Conservation (phyloP, 2,888 invertebrate genomes). For the Synanthedon formicaeformis region DNA sequence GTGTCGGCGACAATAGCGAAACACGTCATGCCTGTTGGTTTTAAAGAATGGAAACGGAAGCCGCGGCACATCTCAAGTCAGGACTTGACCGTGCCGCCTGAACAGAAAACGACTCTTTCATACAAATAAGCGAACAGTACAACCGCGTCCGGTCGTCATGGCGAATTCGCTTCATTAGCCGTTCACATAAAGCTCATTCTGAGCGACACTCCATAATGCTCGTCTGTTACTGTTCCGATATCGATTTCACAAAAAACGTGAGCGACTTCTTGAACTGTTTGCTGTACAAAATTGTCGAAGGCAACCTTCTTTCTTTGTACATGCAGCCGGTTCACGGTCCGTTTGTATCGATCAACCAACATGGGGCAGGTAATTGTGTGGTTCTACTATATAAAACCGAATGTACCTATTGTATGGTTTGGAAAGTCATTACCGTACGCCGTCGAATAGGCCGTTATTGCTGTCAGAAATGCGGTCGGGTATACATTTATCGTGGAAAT, state of each 20-base stretch:
- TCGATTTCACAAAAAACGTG: conserved; percentile 25
- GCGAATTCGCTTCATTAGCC: not conserved
- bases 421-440: conserved; percentile 32
- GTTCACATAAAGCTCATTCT: conserved; percentile 2
- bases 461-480: conserved; percentile 21
- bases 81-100: not conserved
- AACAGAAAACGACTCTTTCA: not conserved
- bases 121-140: not conserved
- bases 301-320: conserved; percentile 28
- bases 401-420: conserved; percentile 24
- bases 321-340: conserved; percentile 16
- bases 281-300: conserved; percentile 24
- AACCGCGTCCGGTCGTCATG: not conserved
- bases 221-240: conserved; percentile 26
- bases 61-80: conserved; percentile 7
- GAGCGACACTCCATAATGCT: conserved; percentile 7
- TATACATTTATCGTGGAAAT: conserved; percentile 32
- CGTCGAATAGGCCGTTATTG: conserved; percentile 22
- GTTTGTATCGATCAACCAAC: conserved; percentile 3
- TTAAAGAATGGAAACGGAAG: conserved; percentile 52
- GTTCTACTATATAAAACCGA: not conserved
- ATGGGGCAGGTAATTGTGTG: not conserved
- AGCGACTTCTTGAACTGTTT: conserved; percentile 11
- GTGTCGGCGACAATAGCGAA: conserved; percentile 43
- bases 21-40: conserved; percentile 42